Evolutionary conservation across 2,797 vertebrate genomes (phyloP), one percentile per base, ranked within the genome.

Genomic region (Hyperoplus immaculatus): DNA sequence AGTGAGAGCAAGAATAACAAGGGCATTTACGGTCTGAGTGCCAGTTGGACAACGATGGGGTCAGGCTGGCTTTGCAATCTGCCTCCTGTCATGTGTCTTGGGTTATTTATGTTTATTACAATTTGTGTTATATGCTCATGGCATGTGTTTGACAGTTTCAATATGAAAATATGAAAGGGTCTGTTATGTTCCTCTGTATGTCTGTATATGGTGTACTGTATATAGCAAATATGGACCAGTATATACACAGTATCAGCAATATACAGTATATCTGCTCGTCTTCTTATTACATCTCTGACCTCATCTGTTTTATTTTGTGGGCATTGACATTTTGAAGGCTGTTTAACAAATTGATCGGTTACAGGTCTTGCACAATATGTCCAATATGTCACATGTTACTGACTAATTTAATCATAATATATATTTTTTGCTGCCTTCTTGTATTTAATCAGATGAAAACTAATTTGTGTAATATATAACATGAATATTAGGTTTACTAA

Each of bases 1-100:
- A 88, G 74, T 61, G 72, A 68, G 76, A 69, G 69, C 67, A 81
- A 82, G 71, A 82, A 76, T 53, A 69, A 77, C 72, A 82, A 58
- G 29, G 59, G 61, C 45, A 65, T 63, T 68, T 42, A 16, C 2
- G 5, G 72, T 71, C n/a, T 4, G 21, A 61, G 56, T 50, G 56
- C 64, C 62, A 85, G 72, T 46, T 76, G 73, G 63, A 75, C 2
- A 29, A 69, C 3, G 5, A 39, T 4, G 41, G 50, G 61, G 60
- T 81, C 59, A 55, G 50, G 42, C 55, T 59, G 55, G 14, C 15
- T 81, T 59, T 50, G 68, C 65, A 45, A 47, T 47, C 68, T 8
- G 53, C 60, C 29, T 79, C 38, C 12, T 55, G 60, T 60, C 65
- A 49, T 50, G 46, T 38, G 64, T 58, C 47, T 36, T 14, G 5